These are phyloP conservation scores for Paraescarpia echinospica DNA, from an alignment of 1,140 invertebrate species.

Conservation along the genomic window DNA sequence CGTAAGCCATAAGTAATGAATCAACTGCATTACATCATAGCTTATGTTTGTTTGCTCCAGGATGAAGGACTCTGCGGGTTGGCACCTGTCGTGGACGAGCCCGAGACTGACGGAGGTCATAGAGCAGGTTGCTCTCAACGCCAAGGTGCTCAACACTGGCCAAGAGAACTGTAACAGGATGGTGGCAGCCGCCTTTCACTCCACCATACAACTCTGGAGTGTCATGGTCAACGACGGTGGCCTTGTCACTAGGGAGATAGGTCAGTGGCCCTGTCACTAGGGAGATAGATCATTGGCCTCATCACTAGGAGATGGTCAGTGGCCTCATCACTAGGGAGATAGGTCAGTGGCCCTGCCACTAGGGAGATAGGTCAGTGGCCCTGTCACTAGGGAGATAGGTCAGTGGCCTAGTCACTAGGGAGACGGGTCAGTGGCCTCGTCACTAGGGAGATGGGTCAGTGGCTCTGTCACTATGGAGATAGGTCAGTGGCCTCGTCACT, in stretches of 20 bases:
- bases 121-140: constrained; percentile 91
- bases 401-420: too few relatives aligned
- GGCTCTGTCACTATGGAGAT: too few relatives aligned
- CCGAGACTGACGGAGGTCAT: constrained; percentile 87
- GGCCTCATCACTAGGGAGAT: not conserved
- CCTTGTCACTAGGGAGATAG: constrained; percentile 72
- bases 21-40: too few relatives aligned
- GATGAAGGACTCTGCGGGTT: constrained; percentile 92
- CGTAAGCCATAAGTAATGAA: too few relatives aligned
- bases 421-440: too few relatives aligned
- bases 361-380: too few relatives aligned
- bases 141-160: constrained; percentile 73
- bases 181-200: constrained; percentile 84
- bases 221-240: constrained; percentile 76
- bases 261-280: constrained; percentile 59
- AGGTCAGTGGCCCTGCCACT: not conserved
- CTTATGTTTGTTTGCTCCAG: constrained; percentile 63
- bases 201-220: constrained; percentile 84
- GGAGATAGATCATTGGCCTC: too few relatives aligned
- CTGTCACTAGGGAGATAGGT: too few relatives aligned
- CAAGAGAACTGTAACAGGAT: constrained; percentile 71
- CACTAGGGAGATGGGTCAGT: too few relatives aligned
- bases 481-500: too few relatives aligned
- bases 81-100: constrained; percentile 93
- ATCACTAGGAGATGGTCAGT: not conserved